A percentile compares a stretch with the other conserved stretches of the same genome.
Conservation (phyloP, 2,113 vertebrate genomes). For the Epinephelus lanceolatus region DNA sequence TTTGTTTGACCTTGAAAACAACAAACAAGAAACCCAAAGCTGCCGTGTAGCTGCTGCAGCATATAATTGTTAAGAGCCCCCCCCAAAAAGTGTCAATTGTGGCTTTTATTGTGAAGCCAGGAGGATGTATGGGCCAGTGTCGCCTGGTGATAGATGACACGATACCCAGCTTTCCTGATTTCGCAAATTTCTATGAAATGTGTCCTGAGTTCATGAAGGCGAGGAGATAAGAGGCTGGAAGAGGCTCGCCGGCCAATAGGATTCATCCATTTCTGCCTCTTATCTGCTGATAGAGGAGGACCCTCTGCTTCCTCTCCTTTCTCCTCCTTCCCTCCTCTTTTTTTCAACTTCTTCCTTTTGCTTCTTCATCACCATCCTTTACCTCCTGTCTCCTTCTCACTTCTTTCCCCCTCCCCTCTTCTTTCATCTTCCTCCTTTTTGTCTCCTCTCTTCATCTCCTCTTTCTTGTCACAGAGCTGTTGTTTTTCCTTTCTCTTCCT, state of each 20-base stretch:
- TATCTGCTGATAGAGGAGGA: slow-evolving; percentile 80
- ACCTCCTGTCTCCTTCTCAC: slow-evolving; percentile 2
- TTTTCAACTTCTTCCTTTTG: slow-evolving; percentile 26
- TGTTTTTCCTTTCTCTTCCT: not conserved
- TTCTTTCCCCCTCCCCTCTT: slow-evolving; percentile 20
- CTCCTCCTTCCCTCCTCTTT: slow-evolving; percentile 25
- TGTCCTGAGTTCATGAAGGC: slow-evolving; percentile 72
- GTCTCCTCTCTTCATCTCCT: slow-evolving; percentile 9
- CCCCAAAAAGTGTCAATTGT: slow-evolving; percentile 67
- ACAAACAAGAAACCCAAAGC: slow-evolving; percentile 3
- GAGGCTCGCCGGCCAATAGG: slow-evolving; percentile 67
- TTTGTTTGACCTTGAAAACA: slow-evolving; percentile 66
- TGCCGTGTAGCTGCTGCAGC: slow-evolving; percentile 25
- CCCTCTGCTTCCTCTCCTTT: slow-evolving; percentile 12
- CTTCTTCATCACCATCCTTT: slow-evolving; percentile 40
- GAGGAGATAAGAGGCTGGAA: slow-evolving; percentile 78
- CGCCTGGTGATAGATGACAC: slow-evolving; percentile 65
- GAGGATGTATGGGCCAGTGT: slow-evolving; percentile 70
- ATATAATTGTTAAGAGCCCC: slow-evolving; percentile 31
- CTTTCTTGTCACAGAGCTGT: not conserved
- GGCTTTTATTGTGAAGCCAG: slow-evolving; percentile 68
- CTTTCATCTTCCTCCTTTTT: slow-evolving; percentile 33
- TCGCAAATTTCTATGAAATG: slow-evolving; percentile 83
- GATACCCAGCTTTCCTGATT: slow-evolving; percentile 73
- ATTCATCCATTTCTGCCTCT: slow-evolving; percentile 83